phyloP scores from a whole-genome alignment of 2,888 invertebrate species.

The Leptogaster cylindrica region DNA sequence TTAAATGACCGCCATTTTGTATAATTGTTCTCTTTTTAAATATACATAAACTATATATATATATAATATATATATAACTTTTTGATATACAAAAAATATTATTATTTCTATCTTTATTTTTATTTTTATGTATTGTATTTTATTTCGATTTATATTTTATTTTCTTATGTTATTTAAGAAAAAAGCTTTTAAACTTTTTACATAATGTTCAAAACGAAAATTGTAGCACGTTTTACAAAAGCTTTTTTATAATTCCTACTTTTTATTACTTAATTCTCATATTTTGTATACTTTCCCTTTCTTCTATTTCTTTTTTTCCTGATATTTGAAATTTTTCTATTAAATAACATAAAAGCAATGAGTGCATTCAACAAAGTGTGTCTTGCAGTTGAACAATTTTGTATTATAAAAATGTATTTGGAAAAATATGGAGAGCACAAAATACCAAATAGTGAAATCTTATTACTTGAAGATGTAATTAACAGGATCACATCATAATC shows the following conservation, averaged over 20 bases:
- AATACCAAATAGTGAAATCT: too few species aligned
- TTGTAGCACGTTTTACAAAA: slow-evolving; percentile 12
- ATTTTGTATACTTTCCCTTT: neutral
- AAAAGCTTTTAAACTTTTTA: slow-evolving; percentile 27
- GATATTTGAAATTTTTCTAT: neutral
- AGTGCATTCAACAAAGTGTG: slow-evolving; percentile 15
- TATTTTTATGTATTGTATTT: neutral
- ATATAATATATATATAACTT: slow-evolving; percentile 1
- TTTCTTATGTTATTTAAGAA: neutral
- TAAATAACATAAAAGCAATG: slow-evolving; percentile 4
- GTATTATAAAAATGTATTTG: too few species aligned
- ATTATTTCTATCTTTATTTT: slow-evolving; percentile 1
- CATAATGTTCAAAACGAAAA: neutral
- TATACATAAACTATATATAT: neutral
- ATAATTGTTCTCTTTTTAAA: neutral
- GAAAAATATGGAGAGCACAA: too few species aligned
- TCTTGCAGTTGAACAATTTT: slow-evolving; percentile 37
- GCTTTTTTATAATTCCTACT: slow-evolving; percentile 14
- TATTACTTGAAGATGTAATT: too few species aligned
- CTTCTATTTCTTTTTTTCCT: neutral
- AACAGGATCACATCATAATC: too few species aligned
- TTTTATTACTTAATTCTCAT: neutral
- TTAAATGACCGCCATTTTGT: slow-evolving; percentile 75
- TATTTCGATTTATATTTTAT: neutral
- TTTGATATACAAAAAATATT: too few species aligned